A percentile compares a stretch with the other conserved stretches of the same genome.
phyloP scores from a whole-genome alignment of 2,888 invertebrate species.

The Cephus rjabovi region DNA sequence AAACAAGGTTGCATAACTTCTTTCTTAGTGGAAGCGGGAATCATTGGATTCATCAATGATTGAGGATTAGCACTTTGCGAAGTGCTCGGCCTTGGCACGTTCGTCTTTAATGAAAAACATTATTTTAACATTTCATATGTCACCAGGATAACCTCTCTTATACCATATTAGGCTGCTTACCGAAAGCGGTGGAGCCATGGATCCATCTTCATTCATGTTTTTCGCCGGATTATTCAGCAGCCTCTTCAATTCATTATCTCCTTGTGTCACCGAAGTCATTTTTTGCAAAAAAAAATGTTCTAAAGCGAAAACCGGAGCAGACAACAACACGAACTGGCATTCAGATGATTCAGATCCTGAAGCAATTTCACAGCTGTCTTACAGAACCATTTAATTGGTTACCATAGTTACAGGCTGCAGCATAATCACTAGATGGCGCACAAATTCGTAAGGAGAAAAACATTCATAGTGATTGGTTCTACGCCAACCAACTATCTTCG shows the following conservation, averaged over 20 bases:
- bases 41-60: constrained; percentile 48
- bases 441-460: neutral
- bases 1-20: constrained; percentile 56
- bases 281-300: neutral
- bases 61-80: constrained; percentile 55
- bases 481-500: neutral
- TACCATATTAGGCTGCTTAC: constrained; percentile 35
- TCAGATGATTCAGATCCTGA: neutral
- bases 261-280: constrained; percentile 38
- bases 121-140: neutral
- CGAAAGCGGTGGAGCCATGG: constrained; percentile 58
- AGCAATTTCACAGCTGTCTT: neutral
- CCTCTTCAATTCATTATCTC: constrained; percentile 53
- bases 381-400: neutral
- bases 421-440: neutral
- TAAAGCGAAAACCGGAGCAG: neutral
- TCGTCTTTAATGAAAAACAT: constrained; percentile 43
- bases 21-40: constrained; percentile 46
- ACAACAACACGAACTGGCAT: neutral
- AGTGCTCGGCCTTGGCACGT: constrained; percentile 55
- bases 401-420: neutral
- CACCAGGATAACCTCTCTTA: constrained; percentile 7
- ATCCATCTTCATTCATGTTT: constrained; percentile 52
- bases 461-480: neutral
- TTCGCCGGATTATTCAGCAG: constrained; percentile 52